Evolutionary conservation across 37 sponge, comb jelly and placozoan species (phyloP).

Genomic region (Beroe forskalii): DNA sequence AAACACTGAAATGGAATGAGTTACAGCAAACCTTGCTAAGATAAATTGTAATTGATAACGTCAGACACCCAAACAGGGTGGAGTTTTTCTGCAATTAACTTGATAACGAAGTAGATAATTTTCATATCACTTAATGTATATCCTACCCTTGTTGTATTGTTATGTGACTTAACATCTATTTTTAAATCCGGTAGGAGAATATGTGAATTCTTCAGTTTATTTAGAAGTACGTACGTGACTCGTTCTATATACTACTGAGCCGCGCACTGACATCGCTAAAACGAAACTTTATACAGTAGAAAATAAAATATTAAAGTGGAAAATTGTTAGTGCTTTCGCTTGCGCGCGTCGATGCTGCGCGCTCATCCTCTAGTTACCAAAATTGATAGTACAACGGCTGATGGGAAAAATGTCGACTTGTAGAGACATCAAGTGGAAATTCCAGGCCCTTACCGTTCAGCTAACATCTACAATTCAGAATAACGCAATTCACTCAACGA

Average conservation of each 20-base stretch:
- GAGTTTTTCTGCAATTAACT: too few species aligned
- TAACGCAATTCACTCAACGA: too few species aligned
- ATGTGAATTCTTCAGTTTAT: not conserved
- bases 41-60: too few species aligned
- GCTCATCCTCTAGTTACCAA: not conserved
- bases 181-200: too few species aligned
- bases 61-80: too few species aligned
- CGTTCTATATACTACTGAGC: not conserved
- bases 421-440: too few species aligned
- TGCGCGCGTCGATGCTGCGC: not conserved
- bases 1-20: conserved; percentile 74
- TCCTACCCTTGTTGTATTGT: too few species aligned
- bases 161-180: too few species aligned
- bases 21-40: not conserved
- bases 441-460: too few species aligned
- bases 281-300: not conserved
- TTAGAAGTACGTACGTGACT: not conserved
- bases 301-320: not conserved
- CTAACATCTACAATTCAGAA: too few species aligned
- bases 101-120: too few species aligned
- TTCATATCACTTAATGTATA: too few species aligned
- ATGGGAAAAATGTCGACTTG: not conserved
- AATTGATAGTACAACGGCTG: not conserved
- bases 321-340: not conserved
- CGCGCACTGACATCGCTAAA: not conserved